phyloP scores from a whole-genome alignment of 2,797 vertebrate species.

The Chrosomus eos region DNA sequence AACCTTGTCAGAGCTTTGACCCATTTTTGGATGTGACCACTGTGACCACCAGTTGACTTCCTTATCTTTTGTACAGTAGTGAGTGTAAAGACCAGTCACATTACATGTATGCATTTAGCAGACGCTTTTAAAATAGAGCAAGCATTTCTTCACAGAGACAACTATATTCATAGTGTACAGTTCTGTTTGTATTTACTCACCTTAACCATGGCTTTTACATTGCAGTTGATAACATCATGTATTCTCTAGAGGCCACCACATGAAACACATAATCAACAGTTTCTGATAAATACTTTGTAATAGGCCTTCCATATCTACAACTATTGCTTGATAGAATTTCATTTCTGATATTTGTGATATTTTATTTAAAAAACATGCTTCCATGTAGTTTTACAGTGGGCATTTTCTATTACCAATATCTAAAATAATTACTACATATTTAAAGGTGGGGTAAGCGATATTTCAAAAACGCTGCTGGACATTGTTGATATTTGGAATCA shows the following conservation, averaged over 20 bases:
- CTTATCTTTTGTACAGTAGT: neutral
- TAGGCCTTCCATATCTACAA: neutral
- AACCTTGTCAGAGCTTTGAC: neutral
- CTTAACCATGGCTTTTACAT: constrained; percentile 83
- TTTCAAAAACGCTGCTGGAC: too few relatives aligned
- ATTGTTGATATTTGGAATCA: too few relatives aligned
- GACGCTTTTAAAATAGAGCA: neutral
- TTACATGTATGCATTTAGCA: neutral
- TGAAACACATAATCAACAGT: neutral
- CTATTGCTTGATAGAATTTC: neutral
- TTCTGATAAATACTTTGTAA: constrained; percentile 11
- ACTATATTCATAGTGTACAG: neutral
- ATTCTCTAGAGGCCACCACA: constrained; percentile 73
- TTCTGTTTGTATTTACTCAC: constrained; percentile 68
- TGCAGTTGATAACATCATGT: constrained; percentile 82
- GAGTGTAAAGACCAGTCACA: neutral
- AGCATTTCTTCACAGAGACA: neutral
- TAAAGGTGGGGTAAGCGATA: too few relatives aligned
- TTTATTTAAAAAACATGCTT: neutral
- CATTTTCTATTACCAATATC: neutral
- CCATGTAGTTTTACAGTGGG: neutral
- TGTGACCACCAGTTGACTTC: neutral
- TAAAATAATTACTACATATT: too few relatives aligned
- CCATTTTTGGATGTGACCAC: neutral
- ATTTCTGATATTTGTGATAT: neutral